Base-by-base conservation (phyloP, 2,797 vertebrate genomes). In the Eupleurogrammus muticus region DNA sequence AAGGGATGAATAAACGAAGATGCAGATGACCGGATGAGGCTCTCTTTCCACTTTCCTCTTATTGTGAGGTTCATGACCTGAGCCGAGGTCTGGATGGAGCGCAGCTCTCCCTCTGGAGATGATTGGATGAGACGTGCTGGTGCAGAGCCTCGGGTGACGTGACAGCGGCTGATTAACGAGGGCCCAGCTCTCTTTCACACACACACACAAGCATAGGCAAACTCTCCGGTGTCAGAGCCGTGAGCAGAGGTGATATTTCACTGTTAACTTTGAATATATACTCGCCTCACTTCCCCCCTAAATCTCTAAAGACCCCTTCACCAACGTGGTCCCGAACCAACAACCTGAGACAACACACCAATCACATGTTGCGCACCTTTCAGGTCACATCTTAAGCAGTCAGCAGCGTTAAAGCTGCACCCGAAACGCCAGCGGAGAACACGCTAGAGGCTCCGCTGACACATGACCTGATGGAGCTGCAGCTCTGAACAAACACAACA, bases 231-330 rank as follows among this genome's bases (percentile, higher is more conserved):
- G 81, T 88, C 88, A 77, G 4, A 70, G 7, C 61, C 46, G 35
- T 68, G 75, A 87, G 67, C 67, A 9, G 40, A 44, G 23, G 6
- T 64, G 66, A 83, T 89, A 80, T 84, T 87, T 90, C 79, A 89
- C 64, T 10, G 75, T 73, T 70, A 42, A 70, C 5, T 81, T 64
- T 73, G 79, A 82, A 81, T 81, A 74, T 70, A 80, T 75, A 60
- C 63, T 56, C 1, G 63, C 70, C 35, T 68, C 7, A 3, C 75
- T 84, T 84, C 81, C 86, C 69, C 79, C 73, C 73, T 61, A 81
- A 86, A 80, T 81, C 91, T 88, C 90, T 53, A 67, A 66, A 90
- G 91, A 86, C 82, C 58, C 67, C 76, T 84, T 75, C 70, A 66
- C 81, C 81, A 80, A 80, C 83, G 69, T 34, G 66, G 63, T n/a